Conservation (phyloP, 2,113 vertebrate species). For the Pelecanus crispus region DNA sequence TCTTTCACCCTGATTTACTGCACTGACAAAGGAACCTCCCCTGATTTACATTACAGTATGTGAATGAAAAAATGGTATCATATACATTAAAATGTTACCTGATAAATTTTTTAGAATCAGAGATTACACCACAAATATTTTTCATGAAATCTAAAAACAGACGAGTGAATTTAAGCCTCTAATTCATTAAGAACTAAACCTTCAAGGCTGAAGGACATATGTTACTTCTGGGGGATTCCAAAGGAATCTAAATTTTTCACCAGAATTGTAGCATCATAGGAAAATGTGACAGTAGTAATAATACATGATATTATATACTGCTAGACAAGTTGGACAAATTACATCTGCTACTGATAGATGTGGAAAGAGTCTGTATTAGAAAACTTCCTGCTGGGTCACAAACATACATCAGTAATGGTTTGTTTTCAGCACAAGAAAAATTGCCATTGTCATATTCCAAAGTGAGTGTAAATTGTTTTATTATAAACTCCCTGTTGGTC, state of each 20-base stretch:
- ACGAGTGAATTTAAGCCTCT: background rate
- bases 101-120: background rate
- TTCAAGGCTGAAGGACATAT: background rate
- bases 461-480: slow-evolving; percentile 72
- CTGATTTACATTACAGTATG: background rate
- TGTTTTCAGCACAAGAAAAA: slow-evolving; percentile 72
- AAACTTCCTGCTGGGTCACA: slow-evolving; percentile 57
- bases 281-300: slow-evolving; percentile 51
- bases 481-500: slow-evolving; percentile 70
- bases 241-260: slow-evolving; percentile 8
- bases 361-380: slow-evolving; percentile 49
- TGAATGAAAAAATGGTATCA: background rate
- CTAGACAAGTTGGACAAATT: slow-evolving; percentile 41
- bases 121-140: background rate
- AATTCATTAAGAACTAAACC: background rate
- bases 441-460: slow-evolving; percentile 71
- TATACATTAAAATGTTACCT: background rate
- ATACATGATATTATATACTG: slow-evolving; percentile 35
- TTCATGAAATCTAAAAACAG: background rate
- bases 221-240: background rate
- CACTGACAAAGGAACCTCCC: background rate
- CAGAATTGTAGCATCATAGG: background rate
- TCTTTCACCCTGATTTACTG: background rate
- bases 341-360: slow-evolving; percentile 30
- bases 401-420: slow-evolving; percentile 63